Conservation (phyloP, 2,797 vertebrate genomes). For the Pampus argenteus region DNA sequence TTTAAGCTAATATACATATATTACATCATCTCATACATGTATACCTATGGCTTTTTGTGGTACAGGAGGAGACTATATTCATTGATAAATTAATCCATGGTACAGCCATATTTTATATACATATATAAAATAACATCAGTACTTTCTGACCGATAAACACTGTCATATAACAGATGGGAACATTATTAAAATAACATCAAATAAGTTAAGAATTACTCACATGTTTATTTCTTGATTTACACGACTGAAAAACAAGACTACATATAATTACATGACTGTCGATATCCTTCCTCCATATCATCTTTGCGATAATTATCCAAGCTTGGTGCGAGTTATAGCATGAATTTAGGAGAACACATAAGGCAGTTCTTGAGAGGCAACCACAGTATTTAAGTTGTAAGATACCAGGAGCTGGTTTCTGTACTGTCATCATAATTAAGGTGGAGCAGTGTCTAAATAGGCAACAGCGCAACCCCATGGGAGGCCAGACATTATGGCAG, state of each 20-base stretch:
- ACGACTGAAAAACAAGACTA: not conserved
- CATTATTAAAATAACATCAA: not conserved
- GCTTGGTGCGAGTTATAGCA: slow-evolving; percentile 14
- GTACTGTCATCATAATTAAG: not conserved
- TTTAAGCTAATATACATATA: not conserved
- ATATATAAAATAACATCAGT: not conserved
- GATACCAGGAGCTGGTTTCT: slow-evolving; percentile 14
- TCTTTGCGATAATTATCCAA: not conserved
- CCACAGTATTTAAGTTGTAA: slow-evolving; percentile 9
- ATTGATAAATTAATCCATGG: not conserved
- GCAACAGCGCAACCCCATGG: not conserved
- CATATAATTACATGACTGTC: not conserved
- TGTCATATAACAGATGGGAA: slow-evolving; percentile 1
- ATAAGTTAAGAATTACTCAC: not conserved
- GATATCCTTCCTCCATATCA: not conserved
- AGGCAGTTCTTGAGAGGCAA: slow-evolving; percentile 46
- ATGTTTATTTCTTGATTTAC: not conserved
- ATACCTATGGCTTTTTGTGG: not conserved
- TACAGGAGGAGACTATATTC: not conserved
- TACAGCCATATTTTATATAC: not conserved
- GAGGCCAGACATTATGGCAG: not conserved
- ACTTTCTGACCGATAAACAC: not conserved
- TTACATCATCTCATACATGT: not conserved
- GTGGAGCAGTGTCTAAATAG: slow-evolving; percentile 7
- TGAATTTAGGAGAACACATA: slow-evolving; percentile 23